Conservation (phyloP, 2,113 vertebrate species). For the Podilymbus podiceps region DNA sequence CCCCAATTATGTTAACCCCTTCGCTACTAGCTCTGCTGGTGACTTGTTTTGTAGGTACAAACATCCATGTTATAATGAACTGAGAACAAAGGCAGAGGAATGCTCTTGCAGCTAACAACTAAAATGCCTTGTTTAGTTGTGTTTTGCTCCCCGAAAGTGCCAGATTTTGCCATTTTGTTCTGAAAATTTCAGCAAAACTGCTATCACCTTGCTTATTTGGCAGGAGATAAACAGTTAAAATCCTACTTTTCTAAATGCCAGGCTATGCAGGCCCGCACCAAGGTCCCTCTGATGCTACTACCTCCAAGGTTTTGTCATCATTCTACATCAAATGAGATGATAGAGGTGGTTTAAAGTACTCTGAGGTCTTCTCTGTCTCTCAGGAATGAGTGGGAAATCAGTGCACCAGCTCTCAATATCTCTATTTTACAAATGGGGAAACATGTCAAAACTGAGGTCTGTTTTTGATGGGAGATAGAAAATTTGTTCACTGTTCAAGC, state of each 20-base stretch:
- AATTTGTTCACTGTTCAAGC: background rate
- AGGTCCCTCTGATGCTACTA: background rate
- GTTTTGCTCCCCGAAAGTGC: background rate
- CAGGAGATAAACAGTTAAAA: background rate
- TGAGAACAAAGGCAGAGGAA: background rate
- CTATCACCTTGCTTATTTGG: background rate
- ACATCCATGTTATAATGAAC: background rate
- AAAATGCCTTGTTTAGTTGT: background rate
- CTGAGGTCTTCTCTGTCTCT: background rate
- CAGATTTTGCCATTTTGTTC: background rate
- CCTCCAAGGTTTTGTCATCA: background rate
- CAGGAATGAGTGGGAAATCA: background rate
- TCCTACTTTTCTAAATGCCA: background rate
- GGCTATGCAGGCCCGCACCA: background rate
- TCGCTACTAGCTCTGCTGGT: background rate
- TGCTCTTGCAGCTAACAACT: background rate
- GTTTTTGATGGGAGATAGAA: background rate
- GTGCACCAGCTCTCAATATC: background rate
- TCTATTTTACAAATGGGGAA: background rate
- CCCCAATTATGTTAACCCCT: conserved; percentile 52
- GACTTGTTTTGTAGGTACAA: background rate
- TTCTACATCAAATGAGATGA: rapidly evolving
- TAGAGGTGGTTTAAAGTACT: background rate
- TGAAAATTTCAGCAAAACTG: background rate
- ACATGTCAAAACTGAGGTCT: background rate